Base-by-base conservation (phyloP, 2,797 vertebrate genomes). In the Anisognathus igniventris region DNA sequence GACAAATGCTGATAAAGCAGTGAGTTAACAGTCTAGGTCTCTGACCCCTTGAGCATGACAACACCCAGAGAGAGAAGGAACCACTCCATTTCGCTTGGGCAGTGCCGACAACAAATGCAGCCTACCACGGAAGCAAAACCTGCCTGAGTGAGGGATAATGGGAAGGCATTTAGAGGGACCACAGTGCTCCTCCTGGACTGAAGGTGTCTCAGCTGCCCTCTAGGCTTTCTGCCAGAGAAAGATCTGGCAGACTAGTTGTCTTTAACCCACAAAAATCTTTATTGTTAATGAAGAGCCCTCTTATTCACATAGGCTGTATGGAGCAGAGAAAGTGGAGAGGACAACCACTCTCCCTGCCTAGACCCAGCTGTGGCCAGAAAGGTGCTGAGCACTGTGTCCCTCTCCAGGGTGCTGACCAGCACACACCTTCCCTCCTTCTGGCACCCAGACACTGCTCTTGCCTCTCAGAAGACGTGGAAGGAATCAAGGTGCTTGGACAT, bases 361-460 rank as follows among this genome's bases (percentile, higher is more conserved):
- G 30, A 42, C 4, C 10, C 47, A 40, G 39, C 47, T 3, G 5
- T 1, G 14, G 60, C 4, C 33, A 9, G n/a, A 10, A 23, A 60
- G 72, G 72, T 61, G 74, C 54, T 54, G 44, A 84, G 76, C 19
- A 9, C 19, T 0, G 0, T 1, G 33, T 30, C 86, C 67, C 73
- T 96, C 92, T 89, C 80, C 88, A 91, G 56, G 77, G 88, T 92
- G 86, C 84, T 91, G 75, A 90, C 48, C 15, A 3, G 20, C 61
- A 57, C 61, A 60, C 44, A 27, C 50, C 40, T 35, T 15, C 16
- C 23, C 21, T 50, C 2, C 0, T 28, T 1, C 5, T 14, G 2
- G 33, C 23, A 39, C 7, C 19, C 0, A 0, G 8, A 44, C 57
- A 50, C 6, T 0, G 44, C 13, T 30, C 10, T 0, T 3, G 1